phyloP scores from a whole-genome alignment of 2,888 invertebrate genomes.

The Cepaea hortensis region DNA sequence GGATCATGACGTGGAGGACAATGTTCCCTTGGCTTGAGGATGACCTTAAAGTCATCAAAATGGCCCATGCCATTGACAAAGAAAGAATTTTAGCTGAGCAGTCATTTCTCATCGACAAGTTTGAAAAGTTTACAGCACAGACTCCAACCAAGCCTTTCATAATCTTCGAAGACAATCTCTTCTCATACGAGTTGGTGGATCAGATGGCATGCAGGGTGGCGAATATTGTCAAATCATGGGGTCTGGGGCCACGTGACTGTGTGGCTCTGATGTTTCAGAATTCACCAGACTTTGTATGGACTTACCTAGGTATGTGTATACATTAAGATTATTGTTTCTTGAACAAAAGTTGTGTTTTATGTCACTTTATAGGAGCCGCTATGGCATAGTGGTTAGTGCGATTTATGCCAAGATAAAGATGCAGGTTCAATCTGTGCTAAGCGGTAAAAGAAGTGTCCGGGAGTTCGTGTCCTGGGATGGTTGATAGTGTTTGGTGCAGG shows the following conservation, averaged over 20 bases:
- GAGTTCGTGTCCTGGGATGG: too few relatives aligned
- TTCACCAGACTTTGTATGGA: conserved; percentile 71
- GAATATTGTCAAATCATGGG: conserved; percentile 56
- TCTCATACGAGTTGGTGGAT: conserved; percentile 65
- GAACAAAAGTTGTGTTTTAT: neutral
- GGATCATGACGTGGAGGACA: conserved; percentile 60
- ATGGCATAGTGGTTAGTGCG: too few relatives aligned
- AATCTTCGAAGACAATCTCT: conserved; percentile 35
- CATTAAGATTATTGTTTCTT: neutral
- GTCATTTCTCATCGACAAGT: conserved; percentile 57
- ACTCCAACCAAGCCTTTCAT: conserved; percentile 58
- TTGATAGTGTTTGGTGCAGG: too few relatives aligned
- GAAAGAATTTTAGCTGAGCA: conserved; percentile 3
- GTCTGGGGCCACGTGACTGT: conserved; percentile 29
- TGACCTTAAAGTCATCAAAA: conserved; percentile 57
- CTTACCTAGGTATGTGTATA: conserved; percentile 64
- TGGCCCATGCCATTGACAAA: neutral
- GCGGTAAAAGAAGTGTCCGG: too few relatives aligned
- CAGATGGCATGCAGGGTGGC: conserved; percentile 66
- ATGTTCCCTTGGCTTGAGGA: conserved; percentile 66
- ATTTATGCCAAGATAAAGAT: too few relatives aligned
- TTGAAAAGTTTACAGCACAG: conserved; percentile 59
- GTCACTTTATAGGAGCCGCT: too few relatives aligned
- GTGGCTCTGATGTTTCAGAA: conserved; percentile 69
- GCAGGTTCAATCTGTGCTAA: too few relatives aligned